Percentiles rank a stretch among this genome's conserved stretches.
phyloP scores from a whole-genome alignment of 2,888 invertebrate genomes.

The Sinhomidia bicolor region DNA sequence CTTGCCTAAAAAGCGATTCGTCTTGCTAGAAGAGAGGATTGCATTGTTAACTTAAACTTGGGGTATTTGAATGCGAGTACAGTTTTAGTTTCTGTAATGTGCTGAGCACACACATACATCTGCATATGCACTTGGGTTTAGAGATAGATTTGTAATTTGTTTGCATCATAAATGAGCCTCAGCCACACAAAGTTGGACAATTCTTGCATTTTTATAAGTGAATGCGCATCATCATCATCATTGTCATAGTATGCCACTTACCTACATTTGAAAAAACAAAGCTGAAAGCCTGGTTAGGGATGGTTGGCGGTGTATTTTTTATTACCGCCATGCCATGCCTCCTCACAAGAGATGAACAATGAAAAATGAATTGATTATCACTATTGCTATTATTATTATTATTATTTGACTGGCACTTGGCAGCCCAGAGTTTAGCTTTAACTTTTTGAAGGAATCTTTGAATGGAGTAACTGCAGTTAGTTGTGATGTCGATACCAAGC shows the following conservation, averaged over 20 bases:
- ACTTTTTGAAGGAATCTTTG: background rate
- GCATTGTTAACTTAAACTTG: background rate
- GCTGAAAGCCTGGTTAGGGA: background rate
- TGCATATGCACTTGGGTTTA: background rate
- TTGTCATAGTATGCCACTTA: constrained; percentile 50
- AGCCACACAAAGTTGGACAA: constrained; percentile 43
- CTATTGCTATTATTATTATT: background rate
- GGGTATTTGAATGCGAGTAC: background rate
- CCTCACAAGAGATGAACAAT: background rate
- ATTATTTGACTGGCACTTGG: background rate
- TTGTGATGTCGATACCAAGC: no score
- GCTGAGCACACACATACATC: background rate
- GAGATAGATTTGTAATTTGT: constrained; percentile 5
- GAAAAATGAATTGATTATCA: constrained; percentile 3
- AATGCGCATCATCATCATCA: background rate
- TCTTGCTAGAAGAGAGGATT: background rate
- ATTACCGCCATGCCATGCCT: background rate
- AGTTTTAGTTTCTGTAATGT: background rate
- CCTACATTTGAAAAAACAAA: constrained; percentile 50
- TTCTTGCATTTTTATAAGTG: constrained; percentile 31
- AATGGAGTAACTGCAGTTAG: background rate
- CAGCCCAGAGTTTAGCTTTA: background rate
- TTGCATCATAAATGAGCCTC: background rate
- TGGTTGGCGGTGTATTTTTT: background rate
- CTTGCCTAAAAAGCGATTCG: background rate